phyloP scores from a whole-genome alignment of 2,888 invertebrate genomes.

The Phortica okadai region DNA sequence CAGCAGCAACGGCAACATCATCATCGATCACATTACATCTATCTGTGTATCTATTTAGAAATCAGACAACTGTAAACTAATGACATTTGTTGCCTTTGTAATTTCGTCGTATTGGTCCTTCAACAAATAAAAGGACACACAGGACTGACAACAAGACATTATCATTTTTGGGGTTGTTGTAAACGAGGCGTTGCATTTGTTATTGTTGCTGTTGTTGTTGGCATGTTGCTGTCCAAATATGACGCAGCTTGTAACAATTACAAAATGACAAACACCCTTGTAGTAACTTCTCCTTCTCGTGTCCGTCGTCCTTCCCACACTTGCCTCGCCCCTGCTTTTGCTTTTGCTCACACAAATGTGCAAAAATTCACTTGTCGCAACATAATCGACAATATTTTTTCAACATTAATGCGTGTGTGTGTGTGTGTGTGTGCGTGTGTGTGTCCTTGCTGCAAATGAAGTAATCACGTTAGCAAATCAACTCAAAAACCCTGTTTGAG shows the following conservation, averaged over 20 bases:
- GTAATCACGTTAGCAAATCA: constrained; percentile 61
- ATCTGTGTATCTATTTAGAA: constrained; percentile 40
- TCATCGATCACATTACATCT: constrained; percentile 64
- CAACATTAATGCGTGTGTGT: constrained; percentile 60
- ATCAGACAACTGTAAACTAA: constrained; percentile 74
- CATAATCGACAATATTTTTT: constrained; percentile 73
- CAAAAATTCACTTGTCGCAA: constrained; percentile 72
- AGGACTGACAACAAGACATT: constrained; percentile 12
- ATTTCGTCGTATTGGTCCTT: constrained; percentile 50
- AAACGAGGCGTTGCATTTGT: constrained; percentile 7
- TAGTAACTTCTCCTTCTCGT: background rate
- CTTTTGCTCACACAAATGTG: constrained; percentile 45
- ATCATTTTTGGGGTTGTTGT: constrained; percentile 52
- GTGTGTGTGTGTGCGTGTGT: constrained; percentile 26
- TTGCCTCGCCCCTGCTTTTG: background rate
- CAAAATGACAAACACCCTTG: constrained; percentile 61
- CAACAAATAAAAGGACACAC: constrained; percentile 51
- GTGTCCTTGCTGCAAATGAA: constrained; percentile 56
- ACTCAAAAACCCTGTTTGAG: constrained; percentile 54
- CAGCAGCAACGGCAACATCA: constrained; percentile 44
- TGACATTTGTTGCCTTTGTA: constrained; percentile 61
- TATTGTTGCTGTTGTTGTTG: constrained; percentile 14
- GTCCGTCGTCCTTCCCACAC: background rate
- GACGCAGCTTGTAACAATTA: constrained; percentile 70
- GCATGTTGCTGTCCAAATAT: constrained; percentile 61